Percentiles rank a stretch among this genome's conserved stretches.
phyloP scores from a whole-genome alignment of 2,888 invertebrate species.

The Nemurella pictetii region DNA sequence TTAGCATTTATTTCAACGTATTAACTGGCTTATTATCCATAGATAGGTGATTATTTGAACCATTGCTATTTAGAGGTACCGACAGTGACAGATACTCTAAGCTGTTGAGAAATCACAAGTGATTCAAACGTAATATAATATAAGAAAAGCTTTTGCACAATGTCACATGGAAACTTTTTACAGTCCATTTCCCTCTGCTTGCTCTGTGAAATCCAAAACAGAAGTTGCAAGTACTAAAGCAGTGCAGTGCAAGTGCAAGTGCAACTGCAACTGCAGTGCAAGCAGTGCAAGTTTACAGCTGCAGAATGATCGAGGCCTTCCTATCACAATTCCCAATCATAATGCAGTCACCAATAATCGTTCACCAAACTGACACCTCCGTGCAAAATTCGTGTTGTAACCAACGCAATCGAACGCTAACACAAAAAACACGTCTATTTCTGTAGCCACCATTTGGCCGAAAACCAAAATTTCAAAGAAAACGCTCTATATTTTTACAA shows the following conservation, averaged over 20 bases:
- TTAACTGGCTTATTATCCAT: not conserved
- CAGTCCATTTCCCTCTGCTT: not conserved
- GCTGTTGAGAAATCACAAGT: too few species aligned
- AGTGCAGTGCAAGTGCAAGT: not conserved
- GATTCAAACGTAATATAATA: too few species aligned
- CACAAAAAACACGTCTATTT: not conserved
- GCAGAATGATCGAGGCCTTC: not conserved
- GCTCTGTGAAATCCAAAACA: not conserved
- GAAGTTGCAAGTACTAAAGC: not conserved
- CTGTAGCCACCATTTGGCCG: not conserved
- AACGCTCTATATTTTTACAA: not conserved
- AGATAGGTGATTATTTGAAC: not conserved
- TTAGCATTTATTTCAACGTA: not conserved
- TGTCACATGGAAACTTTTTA: not conserved
- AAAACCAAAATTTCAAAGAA: not conserved
- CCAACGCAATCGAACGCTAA: not conserved
- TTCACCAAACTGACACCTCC: not conserved
- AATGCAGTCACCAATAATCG: not conserved
- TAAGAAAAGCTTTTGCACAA: too few species aligned
- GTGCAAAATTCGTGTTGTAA: not conserved
- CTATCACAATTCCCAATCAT: not conserved
- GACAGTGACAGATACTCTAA: too few species aligned
- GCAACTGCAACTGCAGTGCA: too few species aligned
- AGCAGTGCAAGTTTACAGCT: not conserved
- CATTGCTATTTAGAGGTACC: not conserved